A percentile compares a stretch with the other conserved stretches of the same genome.
These are phyloP conservation scores for Eidolon dupreanum DNA, from an alignment of 2,797 vertebrate species.

Conservation along the genomic window DNA sequence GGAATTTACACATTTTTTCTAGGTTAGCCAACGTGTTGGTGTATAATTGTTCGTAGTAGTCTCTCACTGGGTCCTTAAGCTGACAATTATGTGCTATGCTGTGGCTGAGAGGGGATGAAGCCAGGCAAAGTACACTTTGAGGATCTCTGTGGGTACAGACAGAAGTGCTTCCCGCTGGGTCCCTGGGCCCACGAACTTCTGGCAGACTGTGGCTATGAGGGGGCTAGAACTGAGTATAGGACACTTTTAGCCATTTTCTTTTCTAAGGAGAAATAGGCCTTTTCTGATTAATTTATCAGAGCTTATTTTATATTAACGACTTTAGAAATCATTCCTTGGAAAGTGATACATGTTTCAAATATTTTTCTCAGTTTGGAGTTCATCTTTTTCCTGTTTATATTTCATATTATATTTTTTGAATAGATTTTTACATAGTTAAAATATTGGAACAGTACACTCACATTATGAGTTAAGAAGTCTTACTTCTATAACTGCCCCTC, in stretches of 20 bases:
- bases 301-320: not conserved
- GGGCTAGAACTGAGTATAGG: not conserved
- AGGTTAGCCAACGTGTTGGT: not conserved
- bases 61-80: not conserved
- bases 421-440: not conserved
- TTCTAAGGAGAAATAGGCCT: not conserved
- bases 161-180: not conserved
- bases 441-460: not conserved
- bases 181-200: not conserved
- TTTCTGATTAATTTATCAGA: slow-evolving; percentile 9
- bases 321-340: slow-evolving; percentile 15
- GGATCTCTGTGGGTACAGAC: not conserved
- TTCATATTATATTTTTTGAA: not conserved
- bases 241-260: not conserved
- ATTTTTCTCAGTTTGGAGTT: not conserved
- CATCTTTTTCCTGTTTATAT: not conserved
- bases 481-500: not conserved
- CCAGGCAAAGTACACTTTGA: not conserved
- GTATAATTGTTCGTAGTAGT: not conserved
- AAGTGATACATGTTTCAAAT: not conserved
- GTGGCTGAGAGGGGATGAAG: not conserved
- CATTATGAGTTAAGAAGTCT: not conserved
- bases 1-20: not conserved
- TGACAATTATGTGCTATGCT: not conserved
- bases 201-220: not conserved